phyloP scores from a whole-genome alignment of 2,888 invertebrate species.

The Phyllotreta striolata region DNA sequence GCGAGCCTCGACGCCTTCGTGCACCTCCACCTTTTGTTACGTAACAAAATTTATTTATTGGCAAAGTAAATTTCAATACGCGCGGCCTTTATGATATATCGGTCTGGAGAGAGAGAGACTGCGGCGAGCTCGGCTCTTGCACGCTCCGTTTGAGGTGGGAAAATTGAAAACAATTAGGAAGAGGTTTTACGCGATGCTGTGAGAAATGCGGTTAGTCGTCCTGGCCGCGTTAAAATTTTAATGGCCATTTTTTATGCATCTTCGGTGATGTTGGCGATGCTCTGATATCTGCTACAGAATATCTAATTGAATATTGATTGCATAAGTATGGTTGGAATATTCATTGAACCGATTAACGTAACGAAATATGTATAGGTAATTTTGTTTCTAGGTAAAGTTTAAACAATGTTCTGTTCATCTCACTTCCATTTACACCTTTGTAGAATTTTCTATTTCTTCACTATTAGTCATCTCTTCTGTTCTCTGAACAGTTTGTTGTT shows the following conservation, averaged over 20 bases:
- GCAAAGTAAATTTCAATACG: slow-evolving; percentile 41
- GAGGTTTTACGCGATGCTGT: slow-evolving; percentile 20
- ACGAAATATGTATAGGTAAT: too few relatives aligned
- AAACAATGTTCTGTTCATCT: too few relatives aligned
- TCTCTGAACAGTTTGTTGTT: too few relatives aligned
- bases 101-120: slow-evolving; percentile 23
- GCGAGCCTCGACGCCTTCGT: slow-evolving; percentile 40
- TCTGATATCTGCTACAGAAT: too few relatives aligned
- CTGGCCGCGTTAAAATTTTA: slow-evolving; percentile 3
- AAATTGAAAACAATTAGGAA: slow-evolving; percentile 36
- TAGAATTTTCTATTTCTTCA: too few relatives aligned
- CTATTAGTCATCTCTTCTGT: too few relatives aligned
- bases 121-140: slow-evolving; percentile 23
- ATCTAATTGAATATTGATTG: too few relatives aligned
- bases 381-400: too few relatives aligned
- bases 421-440: too few relatives aligned
- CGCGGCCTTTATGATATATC: slow-evolving; percentile 34
- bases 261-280: too few relatives aligned
- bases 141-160: slow-evolving; percentile 33
- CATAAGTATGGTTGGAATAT: too few relatives aligned
- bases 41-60: slow-evolving; percentile 48
- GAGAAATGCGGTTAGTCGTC: slow-evolving; percentile 4
- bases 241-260: neutral
- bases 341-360: too few relatives aligned
- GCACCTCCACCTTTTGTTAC: slow-evolving; percentile 45